Evolutionary conservation across 1,140 invertebrate genomes (phyloP).

Genomic region (Drosophila takahashii): DNA sequence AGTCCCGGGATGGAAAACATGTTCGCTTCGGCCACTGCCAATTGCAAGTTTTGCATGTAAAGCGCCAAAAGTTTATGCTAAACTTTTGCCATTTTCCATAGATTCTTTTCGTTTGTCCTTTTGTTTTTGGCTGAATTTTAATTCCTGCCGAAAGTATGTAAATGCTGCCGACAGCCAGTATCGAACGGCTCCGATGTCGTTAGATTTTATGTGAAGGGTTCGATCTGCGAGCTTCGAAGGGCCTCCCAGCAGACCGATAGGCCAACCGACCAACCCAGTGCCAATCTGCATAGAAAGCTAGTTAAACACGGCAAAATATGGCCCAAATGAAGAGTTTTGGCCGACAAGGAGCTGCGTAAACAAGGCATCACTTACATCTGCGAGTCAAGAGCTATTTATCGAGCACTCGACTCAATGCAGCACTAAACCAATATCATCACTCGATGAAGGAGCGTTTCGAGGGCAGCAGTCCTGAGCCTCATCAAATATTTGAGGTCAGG

Average conservation of each 20-base stretch:
- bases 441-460: conserved; percentile 19
- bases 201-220: conserved; percentile 59
- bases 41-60: conserved; percentile 78
- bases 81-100: conserved; percentile 69
- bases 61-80: conserved; percentile 78
- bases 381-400: conserved; percentile 67
- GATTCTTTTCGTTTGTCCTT: conserved; percentile 41
- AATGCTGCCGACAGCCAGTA: conserved; percentile 69
- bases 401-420: conserved; percentile 62
- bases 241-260: conserved; percentile 24
- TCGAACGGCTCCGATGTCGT: conserved; percentile 69
- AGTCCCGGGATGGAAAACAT: conserved; percentile 43
- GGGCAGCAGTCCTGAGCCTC: conserved; percentile 25
- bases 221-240: conserved; percentile 5
- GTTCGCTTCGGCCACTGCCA: conserved; percentile 63
- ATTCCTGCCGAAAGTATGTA: conserved; percentile 71
- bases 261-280: conserved; percentile 2
- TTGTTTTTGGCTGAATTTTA: conserved; percentile 63
- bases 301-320: conserved; percentile 53
- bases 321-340: conserved; percentile 33
- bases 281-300: conserved; percentile 56
- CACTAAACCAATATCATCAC: conserved; percentile 47
- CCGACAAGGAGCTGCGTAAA: conserved; percentile 48
- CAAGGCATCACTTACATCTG: conserved; percentile 57
- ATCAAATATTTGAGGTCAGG: conserved; percentile 49